A percentile compares a stretch with the other conserved stretches of the same genome.
These are phyloP conservation scores for Pristionchus fissidentatus DNA, from an alignment of 2,888 invertebrate genomes.

Conservation along the genomic window DNA sequence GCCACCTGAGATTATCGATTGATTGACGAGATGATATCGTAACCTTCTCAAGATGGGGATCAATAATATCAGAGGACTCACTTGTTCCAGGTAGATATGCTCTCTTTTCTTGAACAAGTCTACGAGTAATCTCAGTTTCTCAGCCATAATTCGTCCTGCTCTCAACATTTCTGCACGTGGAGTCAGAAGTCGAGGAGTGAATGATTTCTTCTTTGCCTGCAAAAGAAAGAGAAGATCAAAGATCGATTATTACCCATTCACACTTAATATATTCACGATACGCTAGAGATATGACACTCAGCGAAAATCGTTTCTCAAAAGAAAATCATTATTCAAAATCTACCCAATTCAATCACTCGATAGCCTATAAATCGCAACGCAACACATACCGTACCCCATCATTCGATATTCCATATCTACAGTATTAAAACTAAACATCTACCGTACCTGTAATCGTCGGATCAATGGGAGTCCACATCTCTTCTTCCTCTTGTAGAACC, in stretches of 20 bases:
- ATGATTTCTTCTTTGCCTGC: neutral
- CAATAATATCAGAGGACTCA: conserved; percentile 51
- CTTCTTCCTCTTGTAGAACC: conserved; percentile 95
- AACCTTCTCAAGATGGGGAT: too few relatives aligned
- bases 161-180: neutral
- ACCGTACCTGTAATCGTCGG: conserved; percentile 83
- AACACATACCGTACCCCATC: neutral
- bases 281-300: too few relatives aligned
- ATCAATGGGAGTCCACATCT: conserved; percentile 95
- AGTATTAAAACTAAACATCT: neutral
- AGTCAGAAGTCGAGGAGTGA: neutral
- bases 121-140: conserved; percentile 90
- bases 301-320: too few relatives aligned
- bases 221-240: too few relatives aligned
- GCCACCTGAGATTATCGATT: neutral
- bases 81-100: conserved; percentile 83
- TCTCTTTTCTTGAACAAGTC: conserved; percentile 95
- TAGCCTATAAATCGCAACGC: neutral
- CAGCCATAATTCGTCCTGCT: conserved; percentile 91
- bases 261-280: too few relatives aligned
- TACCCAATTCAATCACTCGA: neutral
- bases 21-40: too few relatives aligned
- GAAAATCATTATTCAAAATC: neutral
- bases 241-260: too few relatives aligned
- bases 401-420: neutral